These are phyloP conservation scores for Paraplagusia blochii DNA, from an alignment of 2,113 vertebrate genomes.

Conservation along the genomic window DNA sequence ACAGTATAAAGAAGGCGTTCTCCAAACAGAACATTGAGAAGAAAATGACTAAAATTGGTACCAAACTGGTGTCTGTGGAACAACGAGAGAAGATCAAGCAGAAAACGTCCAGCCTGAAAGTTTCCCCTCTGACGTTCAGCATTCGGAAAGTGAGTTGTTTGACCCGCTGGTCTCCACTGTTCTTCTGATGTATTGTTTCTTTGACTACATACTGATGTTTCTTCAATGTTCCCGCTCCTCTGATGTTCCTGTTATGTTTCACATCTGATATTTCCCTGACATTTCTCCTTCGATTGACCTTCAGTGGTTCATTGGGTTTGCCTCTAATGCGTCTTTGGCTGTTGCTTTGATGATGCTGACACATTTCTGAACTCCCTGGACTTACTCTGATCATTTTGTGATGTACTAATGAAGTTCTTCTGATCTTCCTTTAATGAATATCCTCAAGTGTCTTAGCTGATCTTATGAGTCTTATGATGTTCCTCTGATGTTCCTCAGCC, in stretches of 20 bases:
- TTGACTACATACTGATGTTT: too few species aligned
- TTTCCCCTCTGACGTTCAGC: constrained; percentile 74
- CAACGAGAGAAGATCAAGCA: constrained; percentile 94
- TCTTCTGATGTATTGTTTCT: too few species aligned
- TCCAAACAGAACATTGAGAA: constrained; percentile 95
- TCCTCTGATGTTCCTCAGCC: constrained; percentile 21
- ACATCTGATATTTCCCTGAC: background rate
- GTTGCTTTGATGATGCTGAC: too few species aligned
- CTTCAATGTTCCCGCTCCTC: background rate
- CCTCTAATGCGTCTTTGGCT: too few species aligned
- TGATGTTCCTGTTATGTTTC: background rate
- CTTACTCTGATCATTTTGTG: background rate
- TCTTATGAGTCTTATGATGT: constrained; percentile 10
- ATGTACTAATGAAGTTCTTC: too few species aligned
- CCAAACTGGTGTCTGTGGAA: constrained; percentile 89
- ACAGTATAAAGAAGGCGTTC: constrained; percentile 95
- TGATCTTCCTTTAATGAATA: too few species aligned
- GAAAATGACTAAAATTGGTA: constrained; percentile 93
- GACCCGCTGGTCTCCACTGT: background rate
- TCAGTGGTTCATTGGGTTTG: too few species aligned
- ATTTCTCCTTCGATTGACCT: too few species aligned
- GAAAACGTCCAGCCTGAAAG: constrained; percentile 84
- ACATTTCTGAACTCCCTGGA: background rate
- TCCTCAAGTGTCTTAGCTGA: too few species aligned
- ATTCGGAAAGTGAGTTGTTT: constrained; percentile 57